Evolutionary conservation across 1,140 invertebrate species (phyloP), one percentile per base, ranked within the genome.

Genomic region (Trissolcus basalis): DNA sequence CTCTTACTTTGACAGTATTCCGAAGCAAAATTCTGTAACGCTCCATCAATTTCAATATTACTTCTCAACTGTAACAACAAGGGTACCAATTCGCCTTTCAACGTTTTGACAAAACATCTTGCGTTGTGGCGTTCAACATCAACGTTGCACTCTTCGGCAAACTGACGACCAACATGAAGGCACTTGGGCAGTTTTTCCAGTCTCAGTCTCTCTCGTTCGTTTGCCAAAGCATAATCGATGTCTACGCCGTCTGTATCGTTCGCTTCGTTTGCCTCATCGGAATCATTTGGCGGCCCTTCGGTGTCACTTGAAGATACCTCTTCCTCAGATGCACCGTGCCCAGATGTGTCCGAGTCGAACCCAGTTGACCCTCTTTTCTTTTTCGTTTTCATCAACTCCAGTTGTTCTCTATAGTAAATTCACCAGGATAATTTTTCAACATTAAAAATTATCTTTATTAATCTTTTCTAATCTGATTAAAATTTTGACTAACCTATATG

Each of bases 1-100:
- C 6, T 8, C 5, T 68, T 72, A 91, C 96, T 94, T 89, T 96
- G 92, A 87, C 96, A 97, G 81, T 96, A 96, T 65, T 94, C 93
- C 0, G 96, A 97, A 0, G 96, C 93, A 83, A 98, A 97, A 80
- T 95, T 93, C 86, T 97, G 96, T 76, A 98, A 88, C 0, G 94
- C 93, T 84, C 97, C 94, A 81, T 98, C 96, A 4, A 97, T 93
- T 87, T 95, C 93, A 69, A 94, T 92, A 41, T 94, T 93, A 78
- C 93, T 94, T 44, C 93, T 89, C 1, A 95, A 88, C 36, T 91
- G 87, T 9, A 94, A 81, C 1, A 96, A 87, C 65, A 92, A 91
- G 0, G 95, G 94, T n/a, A 96, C 82, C 9, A 95, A 85, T 45
- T 92, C 90, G 33, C 91, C 89, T 59, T 90, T 90, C 3, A 97